Evolutionary conservation across 1,140 invertebrate genomes (phyloP).

Genomic region (Catajapyx aquilonaris): DNA sequence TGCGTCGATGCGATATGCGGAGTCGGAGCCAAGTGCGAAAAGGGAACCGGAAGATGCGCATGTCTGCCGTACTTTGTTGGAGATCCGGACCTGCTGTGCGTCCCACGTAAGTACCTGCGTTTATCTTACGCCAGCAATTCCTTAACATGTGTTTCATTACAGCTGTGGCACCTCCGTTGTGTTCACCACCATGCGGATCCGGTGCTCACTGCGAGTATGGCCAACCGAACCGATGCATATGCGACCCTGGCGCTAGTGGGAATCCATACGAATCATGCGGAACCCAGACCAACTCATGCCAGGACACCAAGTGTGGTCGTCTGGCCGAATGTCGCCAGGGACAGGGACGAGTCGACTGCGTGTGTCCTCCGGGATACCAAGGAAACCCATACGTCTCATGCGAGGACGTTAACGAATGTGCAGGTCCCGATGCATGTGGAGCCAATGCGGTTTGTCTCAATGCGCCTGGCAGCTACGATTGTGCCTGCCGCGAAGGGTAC

Average conservation of each 20-base stretch:
- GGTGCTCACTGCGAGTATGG: slow-evolving; percentile 78
- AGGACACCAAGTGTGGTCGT: slow-evolving; percentile 44
- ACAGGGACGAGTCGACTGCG: slow-evolving; percentile 48
- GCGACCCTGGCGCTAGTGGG: slow-evolving; percentile 57
- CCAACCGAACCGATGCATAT: slow-evolving; percentile 49
- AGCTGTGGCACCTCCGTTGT: slow-evolving; percentile 54
- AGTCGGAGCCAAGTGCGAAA: slow-evolving; percentile 58
- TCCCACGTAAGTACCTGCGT: slow-evolving; percentile 52
- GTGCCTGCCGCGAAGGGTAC: slow-evolving; percentile 56
- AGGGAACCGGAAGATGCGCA: slow-evolving; percentile 54
- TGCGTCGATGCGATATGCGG: slow-evolving; percentile 68
- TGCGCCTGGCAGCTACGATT: slow-evolving; percentile 65
- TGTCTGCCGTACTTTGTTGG: slow-evolving; percentile 72
- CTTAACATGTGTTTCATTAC: slow-evolving; percentile 17
- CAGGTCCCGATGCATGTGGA: slow-evolving; percentile 49
- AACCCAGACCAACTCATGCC: slow-evolving; percentile 42
- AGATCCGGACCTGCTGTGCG: slow-evolving; percentile 68
- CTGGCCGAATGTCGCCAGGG: slow-evolving; percentile 57
- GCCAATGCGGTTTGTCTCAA: slow-evolving; percentile 72
- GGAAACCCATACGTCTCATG: slow-evolving; percentile 74
- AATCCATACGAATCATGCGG: slow-evolving; percentile 71
- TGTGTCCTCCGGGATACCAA: slow-evolving; percentile 55
- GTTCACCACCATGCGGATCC: slow-evolving; percentile 50
- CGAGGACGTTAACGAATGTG: slow-evolving; percentile 65
- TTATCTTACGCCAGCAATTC: neutral